phyloP scores from a whole-genome alignment of 2,113 vertebrate genomes.

The Pitta sordida region DNA sequence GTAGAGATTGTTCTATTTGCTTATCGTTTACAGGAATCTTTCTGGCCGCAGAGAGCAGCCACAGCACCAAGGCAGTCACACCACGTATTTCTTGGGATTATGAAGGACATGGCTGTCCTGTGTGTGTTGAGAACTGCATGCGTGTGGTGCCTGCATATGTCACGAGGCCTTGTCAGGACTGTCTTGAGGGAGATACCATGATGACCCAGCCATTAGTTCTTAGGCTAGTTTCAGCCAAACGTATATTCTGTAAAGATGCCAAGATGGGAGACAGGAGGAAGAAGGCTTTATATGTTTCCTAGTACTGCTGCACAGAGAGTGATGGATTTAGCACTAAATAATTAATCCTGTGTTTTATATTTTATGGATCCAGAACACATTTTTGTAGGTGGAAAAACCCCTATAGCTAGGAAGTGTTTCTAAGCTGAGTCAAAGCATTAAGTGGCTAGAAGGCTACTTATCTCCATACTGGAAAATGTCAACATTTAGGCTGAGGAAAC shows the following conservation, averaged over 20 bases:
- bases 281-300: neutral
- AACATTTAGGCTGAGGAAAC: neutral
- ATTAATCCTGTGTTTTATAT: slow-evolving; percentile 19
- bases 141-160: neutral
- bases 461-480: neutral
- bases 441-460: neutral
- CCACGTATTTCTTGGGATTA: neutral
- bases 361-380: slow-evolving; percentile 1
- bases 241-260: neutral
- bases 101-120: accelerated
- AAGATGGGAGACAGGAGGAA: neutral
- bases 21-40: neutral
- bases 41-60: neutral
- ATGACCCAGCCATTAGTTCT: neutral
- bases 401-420: neutral
- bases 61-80: neutral
- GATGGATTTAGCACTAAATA: slow-evolving; percentile 10
- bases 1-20: neutral
- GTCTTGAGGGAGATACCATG: neutral
- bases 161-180: neutral
- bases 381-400: neutral
- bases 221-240: neutral
- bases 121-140: neutral
- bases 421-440: neutral
- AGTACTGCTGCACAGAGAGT: neutral